Evolutionary conservation across 2,888 invertebrate species (phyloP), one percentile per base, ranked within the genome.

Genomic region (Ectemnius cavifrons): DNA sequence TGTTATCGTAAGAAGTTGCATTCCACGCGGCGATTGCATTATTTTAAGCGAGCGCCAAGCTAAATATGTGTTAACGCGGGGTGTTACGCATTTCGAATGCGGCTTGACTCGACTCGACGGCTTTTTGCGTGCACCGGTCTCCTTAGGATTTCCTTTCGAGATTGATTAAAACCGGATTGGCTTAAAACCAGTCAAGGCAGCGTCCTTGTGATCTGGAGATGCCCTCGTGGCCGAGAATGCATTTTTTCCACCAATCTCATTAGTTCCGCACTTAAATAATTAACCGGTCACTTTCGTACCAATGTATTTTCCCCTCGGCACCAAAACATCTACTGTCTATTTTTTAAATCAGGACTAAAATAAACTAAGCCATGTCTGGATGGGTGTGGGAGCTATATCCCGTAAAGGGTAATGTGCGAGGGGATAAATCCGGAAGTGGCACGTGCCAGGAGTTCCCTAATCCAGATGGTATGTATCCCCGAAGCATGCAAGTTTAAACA

Each of bases 121-220:
- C 52, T 78, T 68, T 70, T 81, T 70, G 60, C 37, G 37, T 52
- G 64, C 63, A 59, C 52, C 60, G 61, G 60, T 69, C 76, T 65
- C 75, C 77, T 79, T 78, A 68, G 78, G 66, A 64, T 82, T 75
- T 81, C 69, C 70, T 75, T 78, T 60, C 76, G 76, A 68, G 76
- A 69, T 70, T 79, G 78, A 79, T 81, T 75, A 73, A 81, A 83
- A 83, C 76, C 75, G 71, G 80, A 81, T 83, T 70, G 72, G 70
- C 71, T 72, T 62, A 72, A 74, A 75, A 74, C 78, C 82, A 80
- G 73, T 80, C 76, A 76, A 80, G 76, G 74, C 57, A 76, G 71
- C 76, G 80, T 79, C 78, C 83, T 83, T 84, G 80, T 59, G 62
- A 65, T 62, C 67, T 56, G 16, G 60, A 63, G 69, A 80, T 77